Conservation (phyloP, 2,113 vertebrate species). For the Archilochus colubris region DNA sequence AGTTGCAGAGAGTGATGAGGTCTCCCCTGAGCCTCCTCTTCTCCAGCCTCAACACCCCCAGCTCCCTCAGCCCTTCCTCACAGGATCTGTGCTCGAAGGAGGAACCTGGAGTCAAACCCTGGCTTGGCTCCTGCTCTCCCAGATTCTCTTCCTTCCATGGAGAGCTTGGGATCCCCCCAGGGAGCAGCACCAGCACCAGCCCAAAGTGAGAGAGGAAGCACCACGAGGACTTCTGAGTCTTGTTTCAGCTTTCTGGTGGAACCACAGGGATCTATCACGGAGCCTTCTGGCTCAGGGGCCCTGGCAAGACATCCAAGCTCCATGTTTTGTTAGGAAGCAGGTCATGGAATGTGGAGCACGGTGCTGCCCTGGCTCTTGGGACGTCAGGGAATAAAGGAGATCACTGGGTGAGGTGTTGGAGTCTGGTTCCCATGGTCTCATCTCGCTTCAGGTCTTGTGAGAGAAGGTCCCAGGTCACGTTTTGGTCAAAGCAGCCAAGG, state of each 20-base stretch:
- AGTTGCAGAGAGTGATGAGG: too few relatives aligned
- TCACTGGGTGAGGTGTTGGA: background rate
- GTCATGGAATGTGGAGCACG: accelerated
- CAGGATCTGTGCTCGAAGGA: too few relatives aligned
- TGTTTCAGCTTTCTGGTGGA: background rate
- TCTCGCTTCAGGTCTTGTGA: background rate
- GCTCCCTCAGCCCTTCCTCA: too few relatives aligned
- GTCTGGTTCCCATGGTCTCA: background rate
- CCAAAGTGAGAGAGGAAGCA: background rate
- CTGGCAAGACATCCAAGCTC: background rate
- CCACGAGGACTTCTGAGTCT: background rate
- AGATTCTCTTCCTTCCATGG: background rate
- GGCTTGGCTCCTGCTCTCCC: accelerated
- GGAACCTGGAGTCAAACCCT: too few relatives aligned
- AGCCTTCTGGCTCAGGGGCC: background rate
- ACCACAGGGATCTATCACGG: accelerated
- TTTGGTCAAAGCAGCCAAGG: background rate
- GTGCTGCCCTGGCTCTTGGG: background rate
- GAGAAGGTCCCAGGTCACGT: background rate
- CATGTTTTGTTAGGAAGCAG: background rate
- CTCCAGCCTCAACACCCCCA: too few relatives aligned
- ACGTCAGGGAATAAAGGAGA: background rate
- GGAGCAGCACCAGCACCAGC: background rate
- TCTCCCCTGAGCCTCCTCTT: too few relatives aligned
- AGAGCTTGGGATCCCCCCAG: accelerated